Conservation (phyloP, 2,888 invertebrate species). For the Homarus gammarus region DNA sequence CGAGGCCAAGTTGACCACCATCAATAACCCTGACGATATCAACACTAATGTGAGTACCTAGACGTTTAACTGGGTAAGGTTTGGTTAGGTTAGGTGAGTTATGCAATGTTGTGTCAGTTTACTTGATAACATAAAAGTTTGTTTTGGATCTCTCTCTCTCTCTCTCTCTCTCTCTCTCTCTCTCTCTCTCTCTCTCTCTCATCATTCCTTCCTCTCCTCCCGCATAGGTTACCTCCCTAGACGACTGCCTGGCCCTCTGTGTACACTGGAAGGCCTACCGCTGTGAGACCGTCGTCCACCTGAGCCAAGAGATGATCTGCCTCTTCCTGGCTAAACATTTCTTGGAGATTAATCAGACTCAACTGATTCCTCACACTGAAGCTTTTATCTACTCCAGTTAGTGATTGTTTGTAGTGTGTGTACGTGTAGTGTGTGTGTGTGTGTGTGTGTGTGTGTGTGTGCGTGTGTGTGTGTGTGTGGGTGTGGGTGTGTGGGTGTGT, state of each 20-base stretch:
- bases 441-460: constrained; percentile 17
- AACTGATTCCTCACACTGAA: background rate
- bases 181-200: background rate
- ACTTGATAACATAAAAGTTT: background rate
- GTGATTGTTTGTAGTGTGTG: background rate
- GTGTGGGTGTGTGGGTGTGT: constrained; percentile 3
- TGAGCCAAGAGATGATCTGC: background rate
- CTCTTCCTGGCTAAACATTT: background rate
- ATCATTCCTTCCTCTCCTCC: background rate
- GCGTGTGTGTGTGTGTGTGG: too few relatives aligned
- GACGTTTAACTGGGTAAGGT: background rate
- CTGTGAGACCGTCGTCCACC: constrained; percentile 25
- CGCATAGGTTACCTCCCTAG: background rate
- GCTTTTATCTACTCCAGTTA: constrained; percentile 14
- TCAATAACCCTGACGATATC: constrained; percentile 36
- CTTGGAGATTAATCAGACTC: background rate
- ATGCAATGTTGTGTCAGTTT: background rate
- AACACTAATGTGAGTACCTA: background rate
- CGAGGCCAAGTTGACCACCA: background rate
- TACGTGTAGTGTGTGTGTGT: too few relatives aligned
- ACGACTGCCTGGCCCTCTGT: constrained; percentile 25
- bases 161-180: background rate
- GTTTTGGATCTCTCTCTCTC: background rate
- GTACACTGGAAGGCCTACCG: background rate
- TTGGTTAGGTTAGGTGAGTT: background rate